Conservation (phyloP, 2,797 vertebrate species). For the Knipowitschia caucasica region DNA sequence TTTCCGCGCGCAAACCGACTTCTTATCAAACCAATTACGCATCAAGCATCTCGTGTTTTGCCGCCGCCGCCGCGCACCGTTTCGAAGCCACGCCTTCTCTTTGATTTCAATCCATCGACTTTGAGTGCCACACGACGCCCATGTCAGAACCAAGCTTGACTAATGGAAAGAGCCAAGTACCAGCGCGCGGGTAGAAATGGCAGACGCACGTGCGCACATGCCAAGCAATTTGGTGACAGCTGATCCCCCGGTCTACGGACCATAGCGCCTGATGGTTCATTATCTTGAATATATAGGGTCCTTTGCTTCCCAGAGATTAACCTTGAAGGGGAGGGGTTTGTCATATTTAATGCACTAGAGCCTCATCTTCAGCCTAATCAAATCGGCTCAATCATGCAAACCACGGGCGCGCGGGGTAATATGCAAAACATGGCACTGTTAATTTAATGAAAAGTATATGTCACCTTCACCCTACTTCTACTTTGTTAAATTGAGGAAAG, state of each 20-base stretch:
- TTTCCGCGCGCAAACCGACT: conserved; percentile 24
- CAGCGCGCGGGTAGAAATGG: no score
- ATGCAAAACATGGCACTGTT: neutral
- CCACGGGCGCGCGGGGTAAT: neutral
- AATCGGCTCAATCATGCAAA: conserved; percentile 11
- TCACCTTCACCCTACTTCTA: neutral
- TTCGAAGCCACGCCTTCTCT: conserved; percentile 8
- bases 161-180: conserved; percentile 10
- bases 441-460: conserved; percentile 1
- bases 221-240: conserved; percentile 4
- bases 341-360: conserved; percentile 23
- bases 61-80: conserved; percentile 11
- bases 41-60: neutral
- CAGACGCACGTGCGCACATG: conserved; percentile 7
- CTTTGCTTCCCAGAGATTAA: conserved; percentile 34
- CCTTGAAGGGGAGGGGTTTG: conserved; percentile 29
- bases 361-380: conserved; percentile 6
- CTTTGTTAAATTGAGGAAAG: neutral
- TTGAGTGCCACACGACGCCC: neutral
- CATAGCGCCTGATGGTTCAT: conserved; percentile 47
- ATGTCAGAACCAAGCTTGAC: conserved; percentile 16
- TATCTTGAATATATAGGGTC: conserved; percentile 42
- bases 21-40: conserved; percentile 17
- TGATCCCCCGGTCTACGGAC: conserved; percentile 25
- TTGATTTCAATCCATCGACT: conserved; percentile 4